These are phyloP conservation scores for Micrasema longulum DNA, from an alignment of 1,140 invertebrate genomes.

Conservation along the genomic window DNA sequence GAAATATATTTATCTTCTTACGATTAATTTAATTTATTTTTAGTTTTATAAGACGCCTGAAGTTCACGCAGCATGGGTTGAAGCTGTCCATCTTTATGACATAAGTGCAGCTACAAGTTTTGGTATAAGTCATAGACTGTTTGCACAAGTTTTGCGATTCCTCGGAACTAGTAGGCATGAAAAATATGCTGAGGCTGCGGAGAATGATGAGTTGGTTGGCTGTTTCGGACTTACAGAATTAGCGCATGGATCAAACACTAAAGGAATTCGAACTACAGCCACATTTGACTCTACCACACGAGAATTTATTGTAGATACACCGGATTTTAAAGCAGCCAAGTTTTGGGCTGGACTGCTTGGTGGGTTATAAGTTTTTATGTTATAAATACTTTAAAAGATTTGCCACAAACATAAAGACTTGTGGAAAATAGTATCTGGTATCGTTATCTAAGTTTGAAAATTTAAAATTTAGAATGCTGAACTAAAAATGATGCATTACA, in stretches of 20 bases:
- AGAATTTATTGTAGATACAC: constrained; percentile 85
- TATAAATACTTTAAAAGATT: not conserved
- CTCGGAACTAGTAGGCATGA: constrained; percentile 72
- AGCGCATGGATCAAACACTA: constrained; percentile 87
- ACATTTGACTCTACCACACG: constrained; percentile 79
- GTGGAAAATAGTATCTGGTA: no score
- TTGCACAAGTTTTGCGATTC: constrained; percentile 67
- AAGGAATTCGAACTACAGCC: constrained; percentile 85
- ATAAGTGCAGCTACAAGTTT: constrained; percentile 75
- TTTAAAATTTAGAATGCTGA: no score
- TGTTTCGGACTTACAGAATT: constrained; percentile 89
- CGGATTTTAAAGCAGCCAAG: constrained; percentile 88
- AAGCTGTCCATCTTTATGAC: constrained; percentile 77
- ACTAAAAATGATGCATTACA: no score
- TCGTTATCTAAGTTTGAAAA: no score
- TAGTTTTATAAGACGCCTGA: constrained; percentile 58
- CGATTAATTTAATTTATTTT: not conserved
- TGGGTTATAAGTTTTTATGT: constrained; percentile 38
- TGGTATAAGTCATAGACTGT: constrained; percentile 71
- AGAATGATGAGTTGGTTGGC: constrained; percentile 72
- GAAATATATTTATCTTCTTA: no score
- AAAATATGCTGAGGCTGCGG: constrained; percentile 69
- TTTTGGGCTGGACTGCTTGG: constrained; percentile 82
- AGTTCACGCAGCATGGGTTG: constrained; percentile 62
- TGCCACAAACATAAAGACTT: not conserved